phyloP scores from a whole-genome alignment of 2,113 vertebrate species.

The Pterocles gutturalis region DNA sequence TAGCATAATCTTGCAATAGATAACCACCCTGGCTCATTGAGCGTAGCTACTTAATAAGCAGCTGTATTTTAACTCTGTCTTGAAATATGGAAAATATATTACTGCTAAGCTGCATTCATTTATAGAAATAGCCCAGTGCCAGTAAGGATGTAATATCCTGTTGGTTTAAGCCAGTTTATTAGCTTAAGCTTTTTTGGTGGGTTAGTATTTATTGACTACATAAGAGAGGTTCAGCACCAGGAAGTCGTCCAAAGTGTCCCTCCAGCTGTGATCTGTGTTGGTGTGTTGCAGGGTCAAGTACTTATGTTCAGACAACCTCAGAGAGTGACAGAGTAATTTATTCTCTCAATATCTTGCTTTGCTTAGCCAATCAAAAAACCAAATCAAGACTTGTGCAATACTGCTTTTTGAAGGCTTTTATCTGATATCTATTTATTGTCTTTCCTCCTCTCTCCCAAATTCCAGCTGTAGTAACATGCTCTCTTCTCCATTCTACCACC shows the following conservation, averaged over 20 bases:
- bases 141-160: background rate
- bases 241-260: background rate
- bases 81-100: background rate
- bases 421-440: background rate
- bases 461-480: background rate
- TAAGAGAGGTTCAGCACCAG: background rate
- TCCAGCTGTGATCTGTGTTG: background rate
- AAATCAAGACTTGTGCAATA: background rate
- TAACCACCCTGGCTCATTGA: background rate
- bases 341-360: background rate
- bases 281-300: background rate
- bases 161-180: slow-evolving; percentile 11
- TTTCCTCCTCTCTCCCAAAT: background rate
- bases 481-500: background rate
- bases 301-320: background rate
- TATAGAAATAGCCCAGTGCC: background rate
- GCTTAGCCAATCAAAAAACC: background rate
- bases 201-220: background rate
- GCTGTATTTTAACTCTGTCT: background rate
- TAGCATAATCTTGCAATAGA: background rate
- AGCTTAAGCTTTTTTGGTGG: background rate
- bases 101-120: background rate
- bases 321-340: background rate
- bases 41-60: background rate
- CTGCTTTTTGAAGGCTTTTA: background rate